Evolutionary conservation across 2,113 vertebrate genomes (phyloP), one percentile per base, ranked within the genome.

Genomic region (Psilopogon haemacephalus): DNA sequence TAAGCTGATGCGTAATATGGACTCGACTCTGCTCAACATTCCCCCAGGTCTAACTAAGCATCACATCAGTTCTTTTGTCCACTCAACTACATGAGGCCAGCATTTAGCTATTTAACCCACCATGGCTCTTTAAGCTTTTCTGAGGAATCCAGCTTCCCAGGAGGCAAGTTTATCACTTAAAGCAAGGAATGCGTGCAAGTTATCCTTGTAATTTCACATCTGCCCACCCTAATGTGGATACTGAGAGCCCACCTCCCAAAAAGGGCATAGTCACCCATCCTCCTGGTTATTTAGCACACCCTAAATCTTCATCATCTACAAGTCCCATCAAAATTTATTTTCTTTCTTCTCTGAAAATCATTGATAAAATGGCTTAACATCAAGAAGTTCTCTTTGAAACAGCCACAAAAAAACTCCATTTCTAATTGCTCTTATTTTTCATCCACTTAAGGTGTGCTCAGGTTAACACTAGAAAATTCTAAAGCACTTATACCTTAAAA

Each of bases 81-180:
- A 62, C 67, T 75, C 0, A 0, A 56, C 63, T 86, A 33, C 26
- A 24, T 0, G 0, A 79, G 26, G 60, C 7, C 69, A 26, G 8
- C 7, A 42, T 69, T 69, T 37, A 67, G 21, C 40, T 40, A 6
- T 52, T 75, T 48, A 50, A 67, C 21, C 56, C 33, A 48, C 63
- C 75, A 11, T 9, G 21, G 58, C 27, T 54, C 67, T 19, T 62
- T 15, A 62, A 17, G 60, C 24, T 62, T 38, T 38, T 38, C 37
- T 37, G 35, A 63, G 60, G 21, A 60, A 60, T 35, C 58, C 32
- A 60, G 42, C 46, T 52, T 84, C 58, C n/a, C 6, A 63, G 16
- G 14, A 76, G 7, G 56, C 19, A 48, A 4, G 5, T n/a, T 67
- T 63, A 70, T 54, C 56, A n/a, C 86, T 80, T 12, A 20, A 40